phyloP scores from a whole-genome alignment of 2,113 vertebrate genomes.

The Toxotes jaculatrix region DNA sequence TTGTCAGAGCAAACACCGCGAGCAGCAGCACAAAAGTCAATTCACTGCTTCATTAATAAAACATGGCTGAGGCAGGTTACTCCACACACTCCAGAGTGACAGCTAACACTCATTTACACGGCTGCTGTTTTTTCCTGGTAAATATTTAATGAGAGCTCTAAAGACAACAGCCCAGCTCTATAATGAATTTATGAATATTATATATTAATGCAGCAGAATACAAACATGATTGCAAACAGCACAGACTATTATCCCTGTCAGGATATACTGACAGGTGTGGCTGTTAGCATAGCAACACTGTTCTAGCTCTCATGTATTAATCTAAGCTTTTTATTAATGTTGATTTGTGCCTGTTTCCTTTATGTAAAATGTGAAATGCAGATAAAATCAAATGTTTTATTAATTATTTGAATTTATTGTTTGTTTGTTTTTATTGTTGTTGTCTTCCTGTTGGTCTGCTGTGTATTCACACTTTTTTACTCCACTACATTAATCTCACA shows the following conservation, averaged over 20 bases:
- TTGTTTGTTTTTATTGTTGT: too few species aligned
- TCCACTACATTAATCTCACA: too few species aligned
- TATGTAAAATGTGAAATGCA: too few species aligned
- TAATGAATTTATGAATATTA: conserved; percentile 39
- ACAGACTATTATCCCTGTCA: neutral
- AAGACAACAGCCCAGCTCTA: neutral
- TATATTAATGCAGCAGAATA: conserved; percentile 27
- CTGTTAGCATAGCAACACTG: too few species aligned
- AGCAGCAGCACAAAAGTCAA: neutral
- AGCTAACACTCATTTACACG: conserved; percentile 49
- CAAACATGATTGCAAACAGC: conserved; percentile 4
- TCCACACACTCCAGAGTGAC: conserved; percentile 33
- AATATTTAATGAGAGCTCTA: conserved; percentile 41
- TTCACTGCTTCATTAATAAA: conserved; percentile 40
- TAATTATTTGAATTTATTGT: too few species aligned
- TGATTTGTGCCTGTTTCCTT: too few species aligned
- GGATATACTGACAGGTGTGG: neutral
- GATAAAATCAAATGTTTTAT: too few species aligned
- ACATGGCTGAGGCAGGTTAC: conserved; percentile 20
- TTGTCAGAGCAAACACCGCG: conserved; percentile 38
- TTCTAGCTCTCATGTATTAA: too few species aligned
- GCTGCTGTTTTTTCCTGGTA: conserved; percentile 20
- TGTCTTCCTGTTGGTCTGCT: too few species aligned
- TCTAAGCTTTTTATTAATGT: too few species aligned
- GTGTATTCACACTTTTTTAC: too few species aligned